These are phyloP conservation scores for Chelonus insularis DNA, from an alignment of 1,140 invertebrate genomes.

Conservation along the genomic window DNA sequence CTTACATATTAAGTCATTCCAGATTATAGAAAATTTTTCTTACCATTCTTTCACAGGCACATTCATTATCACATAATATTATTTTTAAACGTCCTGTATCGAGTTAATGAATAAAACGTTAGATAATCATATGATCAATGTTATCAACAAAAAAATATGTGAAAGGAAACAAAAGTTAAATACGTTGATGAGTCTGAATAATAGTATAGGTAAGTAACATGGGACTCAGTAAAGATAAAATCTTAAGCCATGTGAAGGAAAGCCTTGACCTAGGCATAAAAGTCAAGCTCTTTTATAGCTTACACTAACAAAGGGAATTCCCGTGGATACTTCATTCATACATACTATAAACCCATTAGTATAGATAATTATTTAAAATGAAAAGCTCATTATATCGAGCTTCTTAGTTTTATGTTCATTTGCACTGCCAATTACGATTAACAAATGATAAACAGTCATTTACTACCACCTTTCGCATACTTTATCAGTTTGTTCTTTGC, in stretches of 20 bases:
- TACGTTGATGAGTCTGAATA: not conserved
- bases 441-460: not conserved
- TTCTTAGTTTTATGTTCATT: not conserved
- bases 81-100: no score
- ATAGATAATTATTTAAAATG: no score
- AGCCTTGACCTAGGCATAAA: slow-evolving; percentile 14
- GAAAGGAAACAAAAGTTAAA: not conserved
- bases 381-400: no score
- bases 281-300: not conserved
- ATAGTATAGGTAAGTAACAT: not conserved
- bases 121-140: no score
- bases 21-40: no score
- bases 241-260: not conserved
- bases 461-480: not conserved
- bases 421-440: not conserved
- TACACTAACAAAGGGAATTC: slow-evolving; percentile 8
- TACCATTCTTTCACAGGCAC: not conserved
- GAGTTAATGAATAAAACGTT: no score
- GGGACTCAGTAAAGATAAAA: not conserved
- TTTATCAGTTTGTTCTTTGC: not conserved
- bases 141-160: no score
- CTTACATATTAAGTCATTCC: not conserved
- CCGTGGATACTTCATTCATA: not conserved
- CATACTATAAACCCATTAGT: not conserved
- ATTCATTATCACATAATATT: no score